phyloP scores from a whole-genome alignment of 2,113 vertebrate genomes.

The Chionomys nivalis region DNA sequence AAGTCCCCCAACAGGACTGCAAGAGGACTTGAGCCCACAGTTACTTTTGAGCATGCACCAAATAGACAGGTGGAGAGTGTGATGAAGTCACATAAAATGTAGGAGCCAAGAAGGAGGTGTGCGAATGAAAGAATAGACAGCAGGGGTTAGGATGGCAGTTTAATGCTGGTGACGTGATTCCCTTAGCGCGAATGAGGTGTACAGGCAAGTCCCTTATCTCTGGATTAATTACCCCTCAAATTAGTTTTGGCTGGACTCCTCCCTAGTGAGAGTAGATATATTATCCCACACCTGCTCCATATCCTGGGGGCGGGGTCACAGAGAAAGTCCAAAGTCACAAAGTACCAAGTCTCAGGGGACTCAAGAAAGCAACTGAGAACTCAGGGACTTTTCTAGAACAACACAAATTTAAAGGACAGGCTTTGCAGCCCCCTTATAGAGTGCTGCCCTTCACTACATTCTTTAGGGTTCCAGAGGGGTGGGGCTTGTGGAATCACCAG shows the following conservation, averaged over 20 bases:
- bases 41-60: conserved; percentile 15
- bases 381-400: neutral
- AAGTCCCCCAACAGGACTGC: neutral
- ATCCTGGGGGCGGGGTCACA: neutral
- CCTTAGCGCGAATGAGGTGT: neutral
- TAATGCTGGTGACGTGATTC: neutral
- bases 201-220: conserved; percentile 13
- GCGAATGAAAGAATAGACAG: neutral
- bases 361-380: neutral
- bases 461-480: neutral
- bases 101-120: neutral
- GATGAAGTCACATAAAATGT: conserved; percentile 41
- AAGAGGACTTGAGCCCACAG: neutral
- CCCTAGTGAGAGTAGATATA: neutral
- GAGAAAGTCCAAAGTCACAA: neutral
- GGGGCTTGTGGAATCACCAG: neutral
- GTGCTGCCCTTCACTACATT: neutral
- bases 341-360: neutral
- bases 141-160: neutral
- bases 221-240: neutral
- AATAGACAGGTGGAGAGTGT: neutral
- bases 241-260: conserved; percentile 18
- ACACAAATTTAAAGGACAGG: neutral
- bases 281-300: neutral
- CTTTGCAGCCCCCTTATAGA: neutral